These are phyloP conservation scores for Oreohelix idahoensis DNA, from an alignment of 1,140 invertebrate genomes.

Conservation along the genomic window DNA sequence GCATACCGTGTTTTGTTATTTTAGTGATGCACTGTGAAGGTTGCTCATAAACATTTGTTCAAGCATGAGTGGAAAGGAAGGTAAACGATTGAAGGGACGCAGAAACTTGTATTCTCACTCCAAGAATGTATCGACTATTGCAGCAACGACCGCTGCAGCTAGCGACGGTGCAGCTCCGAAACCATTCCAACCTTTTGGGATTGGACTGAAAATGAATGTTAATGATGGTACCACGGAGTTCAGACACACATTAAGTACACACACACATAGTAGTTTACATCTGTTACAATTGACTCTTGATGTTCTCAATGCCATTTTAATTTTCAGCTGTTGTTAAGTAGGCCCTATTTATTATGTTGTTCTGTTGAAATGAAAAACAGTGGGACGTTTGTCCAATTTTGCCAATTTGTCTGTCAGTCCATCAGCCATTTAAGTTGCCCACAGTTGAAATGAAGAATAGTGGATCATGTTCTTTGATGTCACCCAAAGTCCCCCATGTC, in stretches of 20 bases:
- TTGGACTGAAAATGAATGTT: slow-evolving; percentile 19
- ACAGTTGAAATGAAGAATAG: no score
- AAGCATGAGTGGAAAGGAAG: slow-evolving; percentile 36
- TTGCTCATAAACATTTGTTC: slow-evolving; percentile 3
- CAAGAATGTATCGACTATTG: not conserved
- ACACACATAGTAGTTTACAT: no score
- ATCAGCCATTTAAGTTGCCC: no score
- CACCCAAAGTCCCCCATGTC: no score
- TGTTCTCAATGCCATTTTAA: no score
- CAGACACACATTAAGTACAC: slow-evolving; percentile 4
- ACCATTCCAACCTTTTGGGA: slow-evolving; percentile 30
- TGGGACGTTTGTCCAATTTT: no score
- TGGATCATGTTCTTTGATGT: no score
- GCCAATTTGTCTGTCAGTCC: no score
- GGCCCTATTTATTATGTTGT: no score
- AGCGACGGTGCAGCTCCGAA: not conserved
- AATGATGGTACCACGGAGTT: slow-evolving; percentile 35
- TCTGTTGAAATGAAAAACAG: no score
- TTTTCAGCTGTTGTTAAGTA: no score
- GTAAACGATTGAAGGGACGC: slow-evolving; percentile 31
- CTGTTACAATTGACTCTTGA: no score
- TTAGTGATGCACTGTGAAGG: slow-evolving; percentile 3
- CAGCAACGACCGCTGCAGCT: not conserved
- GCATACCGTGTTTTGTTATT: not conserved
- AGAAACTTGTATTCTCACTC: slow-evolving; percentile 37